A percentile compares a stretch with the other conserved stretches of the same genome.
Conservation (phyloP, 2,113 vertebrate genomes). For the Rattus rattus region DNA sequence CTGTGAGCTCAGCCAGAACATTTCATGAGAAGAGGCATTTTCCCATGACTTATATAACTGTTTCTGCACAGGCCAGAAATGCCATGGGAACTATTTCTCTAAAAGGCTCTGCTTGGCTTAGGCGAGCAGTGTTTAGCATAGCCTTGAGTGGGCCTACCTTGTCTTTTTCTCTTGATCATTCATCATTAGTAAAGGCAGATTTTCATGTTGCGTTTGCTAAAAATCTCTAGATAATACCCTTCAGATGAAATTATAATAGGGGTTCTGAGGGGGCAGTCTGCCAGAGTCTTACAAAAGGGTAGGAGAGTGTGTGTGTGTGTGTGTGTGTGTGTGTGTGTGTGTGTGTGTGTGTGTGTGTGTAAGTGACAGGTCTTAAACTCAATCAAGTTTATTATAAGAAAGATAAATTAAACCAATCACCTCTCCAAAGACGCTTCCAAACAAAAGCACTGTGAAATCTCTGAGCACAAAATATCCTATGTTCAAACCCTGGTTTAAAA, state of each 20-base stretch:
- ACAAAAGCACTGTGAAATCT: neutral
- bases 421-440: neutral
- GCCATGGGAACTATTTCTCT: conserved; percentile 4
- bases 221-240: neutral
- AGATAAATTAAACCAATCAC: neutral
- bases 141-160: neutral
- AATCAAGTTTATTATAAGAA: conserved; percentile 1
- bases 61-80: conserved; percentile 14
- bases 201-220: neutral
- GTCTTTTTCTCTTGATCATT: conserved; percentile 4
- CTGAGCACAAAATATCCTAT: conserved; percentile 19
- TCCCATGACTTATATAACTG: conserved; percentile 27
- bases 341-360: neutral
- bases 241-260: neutral
- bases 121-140: neutral
- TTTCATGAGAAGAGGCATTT: conserved; percentile 44
- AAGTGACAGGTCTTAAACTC: neutral
- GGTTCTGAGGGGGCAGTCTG: neutral
- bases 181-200: neutral
- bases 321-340: neutral
- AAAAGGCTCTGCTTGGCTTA: neutral
- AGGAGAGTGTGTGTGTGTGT: neutral
- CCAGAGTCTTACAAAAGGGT: neutral
- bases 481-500: neutral
- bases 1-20: neutral